Base-by-base conservation (phyloP, 2,113 vertebrate genomes). In the Martes martes region DNA sequence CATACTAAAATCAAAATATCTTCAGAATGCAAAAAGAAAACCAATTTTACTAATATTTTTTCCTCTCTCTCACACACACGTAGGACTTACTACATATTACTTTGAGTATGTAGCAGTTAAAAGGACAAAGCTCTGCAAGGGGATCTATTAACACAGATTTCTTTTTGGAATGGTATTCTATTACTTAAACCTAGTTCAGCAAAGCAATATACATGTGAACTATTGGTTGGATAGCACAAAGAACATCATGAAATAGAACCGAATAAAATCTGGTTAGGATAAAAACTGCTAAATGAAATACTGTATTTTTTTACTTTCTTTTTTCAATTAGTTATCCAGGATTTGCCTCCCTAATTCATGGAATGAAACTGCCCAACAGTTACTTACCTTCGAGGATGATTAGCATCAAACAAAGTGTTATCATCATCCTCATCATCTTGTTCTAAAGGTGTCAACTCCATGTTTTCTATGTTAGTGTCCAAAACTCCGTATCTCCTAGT, bases 341-440 rank as follows among this genome's bases (percentile, higher is more conserved):
- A 42, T 6, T 18, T 96, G 47, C 26, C 61, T 84, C 33, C 33
- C 10, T 84, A 15, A 86, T 65, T 95, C 18, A 78, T 26, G 82
- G 1, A 15, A 59, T 71, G 88, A 81, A 96, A 89, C 10, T 91
- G 61, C 0, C 59, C 23, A 33, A 69, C 42, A 98, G 98, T 97
- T 96, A 99, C 99, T 97, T 96, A 99, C 99, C 99, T 99, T 96
- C 97, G 98, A 97, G 99, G 98, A 98, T 99, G 98, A 98, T 47
- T 99, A 86, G 98, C 99, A 98, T 99, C 99, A 89, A 99, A 99
- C 7, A 99, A 26, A 4, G 99, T 99, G 92, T 98, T 99, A 89
- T 99, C 99, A 59, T 99, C 99, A 42, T 99, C 99, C 67, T 99
- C 99, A 92, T 99, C 98, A 55, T 99, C 99, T 98, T 99, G 99